phyloP scores from a whole-genome alignment of 64 coral and sea anemone genomes.

The Orbicella faveolata region DNA sequence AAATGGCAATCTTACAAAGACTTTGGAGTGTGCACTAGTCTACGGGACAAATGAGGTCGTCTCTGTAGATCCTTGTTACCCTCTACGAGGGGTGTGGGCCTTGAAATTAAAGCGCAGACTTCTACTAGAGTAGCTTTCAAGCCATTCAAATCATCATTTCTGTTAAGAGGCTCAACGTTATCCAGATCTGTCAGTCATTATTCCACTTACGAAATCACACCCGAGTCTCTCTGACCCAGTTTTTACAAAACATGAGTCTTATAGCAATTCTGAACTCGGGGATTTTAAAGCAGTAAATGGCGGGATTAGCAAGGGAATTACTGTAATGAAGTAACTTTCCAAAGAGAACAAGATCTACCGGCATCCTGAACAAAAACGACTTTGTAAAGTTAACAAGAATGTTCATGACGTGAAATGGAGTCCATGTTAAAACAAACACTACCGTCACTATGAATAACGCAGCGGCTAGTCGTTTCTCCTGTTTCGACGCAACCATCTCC shows the following conservation, averaged over 20 bases:
- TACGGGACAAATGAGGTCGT: no score
- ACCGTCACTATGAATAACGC: conserved; percentile 77
- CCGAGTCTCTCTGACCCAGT: conserved; percentile 30
- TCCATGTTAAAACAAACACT: conserved; percentile 78
- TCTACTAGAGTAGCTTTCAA: no score
- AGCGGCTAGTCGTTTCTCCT: conserved; percentile 62
- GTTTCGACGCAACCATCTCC: conserved; percentile 8
- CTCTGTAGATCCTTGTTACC: no score
- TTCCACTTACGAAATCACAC: not conserved
- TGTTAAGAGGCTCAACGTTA: not conserved
- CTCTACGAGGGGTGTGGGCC: no score
- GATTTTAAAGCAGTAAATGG: conserved; percentile 79
- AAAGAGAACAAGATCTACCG: conserved; percentile 66
- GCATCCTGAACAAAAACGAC: conserved; percentile 21
- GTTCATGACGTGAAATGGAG: conserved; percentile 88
- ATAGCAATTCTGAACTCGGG: conserved; percentile 52
- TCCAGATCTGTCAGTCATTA: not conserved
- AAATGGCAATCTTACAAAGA: no score
- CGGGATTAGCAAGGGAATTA: conserved; percentile 81
- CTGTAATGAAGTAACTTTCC: conserved; percentile 85
- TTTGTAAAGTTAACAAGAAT: conserved; percentile 71
- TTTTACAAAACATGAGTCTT: conserved; percentile 30
- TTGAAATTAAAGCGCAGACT: no score
- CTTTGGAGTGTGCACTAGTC: no score
- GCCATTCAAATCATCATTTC: no score